Base-by-base conservation (phyloP, 2,797 vertebrate genomes). In the Lagocephalus sceleratus region DNA sequence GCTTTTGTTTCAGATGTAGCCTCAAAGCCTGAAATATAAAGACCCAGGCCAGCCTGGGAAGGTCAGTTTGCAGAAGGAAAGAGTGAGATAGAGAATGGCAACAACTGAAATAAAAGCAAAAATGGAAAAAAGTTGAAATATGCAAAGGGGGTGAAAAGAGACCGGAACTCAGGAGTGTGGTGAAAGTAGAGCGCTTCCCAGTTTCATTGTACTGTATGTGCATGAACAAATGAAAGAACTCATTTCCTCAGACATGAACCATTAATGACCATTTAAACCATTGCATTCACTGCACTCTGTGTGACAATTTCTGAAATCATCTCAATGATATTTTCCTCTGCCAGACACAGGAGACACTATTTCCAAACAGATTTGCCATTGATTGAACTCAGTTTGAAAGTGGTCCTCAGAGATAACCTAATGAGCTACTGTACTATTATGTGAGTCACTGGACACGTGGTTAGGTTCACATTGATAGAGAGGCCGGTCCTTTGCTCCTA, bases 1-100 rank as follows among this genome's bases (percentile, higher is more conserved):
- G 88, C 90, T 90, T 92, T 92, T 92, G 90, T 92, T 92, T 91
- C 84, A 90, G 84, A 86, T 87, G 83, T 86, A 83, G 88, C 88
- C 88, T 89, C 87, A 90, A 79, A 87, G 84, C 84, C 83, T 90
- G 86, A 87, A 88, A 91, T 90, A 89, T 89, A 84, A 89, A 88
- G 87, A 87, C 79, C 68, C 76, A 73, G 82, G 78, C 78, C 70
- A 80, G 80, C 78, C 71, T 86, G 84, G 84, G 87, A 89, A 89
- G 87, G 85, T 90, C 87, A 90, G 72, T 52, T 43, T 51, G 65
- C 48, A 71, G 54, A 77, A 32, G 44, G 60, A 74, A 73, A 81
- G 61, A 76, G 69, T 76, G 71, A 83, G 57, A 52, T 35, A 64
- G 50, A 63, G 62, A 73, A 72, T 61, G 58, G 63, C 59, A 75